phyloP scores from a whole-genome alignment of 2,797 vertebrate genomes.

The Toxotes lorentzi region DNA sequence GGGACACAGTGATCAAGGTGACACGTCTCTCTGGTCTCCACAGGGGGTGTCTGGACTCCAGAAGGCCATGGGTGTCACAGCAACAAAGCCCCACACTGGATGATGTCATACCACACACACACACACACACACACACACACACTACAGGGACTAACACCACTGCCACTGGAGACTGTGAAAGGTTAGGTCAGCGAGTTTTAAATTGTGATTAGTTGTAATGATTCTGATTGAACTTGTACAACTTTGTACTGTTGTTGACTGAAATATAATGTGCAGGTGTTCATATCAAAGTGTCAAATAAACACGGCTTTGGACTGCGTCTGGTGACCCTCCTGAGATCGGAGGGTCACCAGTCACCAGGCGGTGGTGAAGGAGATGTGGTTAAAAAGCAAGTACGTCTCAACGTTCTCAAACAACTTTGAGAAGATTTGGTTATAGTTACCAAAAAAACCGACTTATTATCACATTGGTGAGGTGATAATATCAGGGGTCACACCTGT shows the following conservation, averaged over 20 bases:
- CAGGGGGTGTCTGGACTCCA: slow-evolving; percentile 73
- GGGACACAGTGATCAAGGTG: slow-evolving; percentile 73
- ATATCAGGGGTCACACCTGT: no score
- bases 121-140: slow-evolving; percentile 35
- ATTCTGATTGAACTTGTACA: neutral
- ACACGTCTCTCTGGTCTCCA: slow-evolving; percentile 73
- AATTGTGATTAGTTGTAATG: neutral
- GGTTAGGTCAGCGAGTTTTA: slow-evolving; percentile 8
- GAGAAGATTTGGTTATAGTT: no score
- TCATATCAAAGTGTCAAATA: neutral
- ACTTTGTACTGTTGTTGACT: neutral
- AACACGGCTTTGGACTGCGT: no score
- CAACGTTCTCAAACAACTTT: no score
- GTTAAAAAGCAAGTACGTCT: no score
- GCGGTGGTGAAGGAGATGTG: no score
- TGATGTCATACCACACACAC: slow-evolving; percentile 59
- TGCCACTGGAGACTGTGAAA: slow-evolving; percentile 32
- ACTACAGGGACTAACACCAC: slow-evolving; percentile 16
- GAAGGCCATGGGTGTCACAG: slow-evolving; percentile 78
- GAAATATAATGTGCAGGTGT: neutral
- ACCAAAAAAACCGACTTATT: no score
- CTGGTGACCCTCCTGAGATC: no score
- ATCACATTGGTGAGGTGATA: no score
- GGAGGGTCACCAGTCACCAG: no score
- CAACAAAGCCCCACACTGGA: slow-evolving; percentile 48